Conservation (phyloP, 2,888 invertebrate species). For the Torymus texanus region DNA sequence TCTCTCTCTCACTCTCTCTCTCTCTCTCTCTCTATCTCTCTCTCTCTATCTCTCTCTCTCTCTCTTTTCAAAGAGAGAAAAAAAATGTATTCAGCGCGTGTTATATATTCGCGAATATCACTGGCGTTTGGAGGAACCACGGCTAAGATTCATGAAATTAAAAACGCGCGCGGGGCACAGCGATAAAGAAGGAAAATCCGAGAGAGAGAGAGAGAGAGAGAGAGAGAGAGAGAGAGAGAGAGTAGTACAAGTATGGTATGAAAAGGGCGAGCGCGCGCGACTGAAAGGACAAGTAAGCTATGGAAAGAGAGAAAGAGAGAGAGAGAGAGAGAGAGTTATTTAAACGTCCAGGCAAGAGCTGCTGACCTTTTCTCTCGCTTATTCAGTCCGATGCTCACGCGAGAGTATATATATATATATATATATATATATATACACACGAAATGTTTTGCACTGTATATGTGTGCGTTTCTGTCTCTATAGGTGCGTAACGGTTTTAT, state of each 20-base stretch:
- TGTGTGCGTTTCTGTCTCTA: no score
- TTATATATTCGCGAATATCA: no score
- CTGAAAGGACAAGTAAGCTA: slow-evolving; percentile 14
- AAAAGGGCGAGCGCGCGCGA: background rate
- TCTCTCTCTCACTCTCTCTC: no score
- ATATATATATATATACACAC: no score
- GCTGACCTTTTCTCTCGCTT: no score
- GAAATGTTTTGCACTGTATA: no score
- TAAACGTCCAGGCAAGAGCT: background rate
- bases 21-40: no score
- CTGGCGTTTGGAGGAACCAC: background rate
- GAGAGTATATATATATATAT: no score
- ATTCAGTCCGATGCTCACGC: no score
- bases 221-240: background rate
- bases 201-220: background rate
- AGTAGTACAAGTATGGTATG: slow-evolving; percentile 7
- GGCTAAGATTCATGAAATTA: slow-evolving; percentile 40
- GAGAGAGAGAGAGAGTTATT: background rate
- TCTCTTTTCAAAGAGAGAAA: background rate
- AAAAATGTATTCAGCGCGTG: background rate
- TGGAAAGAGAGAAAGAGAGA: no score
- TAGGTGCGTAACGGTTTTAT: no score
- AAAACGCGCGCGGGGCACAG: slow-evolving; percentile 1
- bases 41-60: no score
- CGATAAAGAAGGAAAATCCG: slow-evolving; percentile 5